These are phyloP conservation scores for Onychomys arenicola DNA, from an alignment of 2,797 vertebrate species.

Conservation along the genomic window DNA sequence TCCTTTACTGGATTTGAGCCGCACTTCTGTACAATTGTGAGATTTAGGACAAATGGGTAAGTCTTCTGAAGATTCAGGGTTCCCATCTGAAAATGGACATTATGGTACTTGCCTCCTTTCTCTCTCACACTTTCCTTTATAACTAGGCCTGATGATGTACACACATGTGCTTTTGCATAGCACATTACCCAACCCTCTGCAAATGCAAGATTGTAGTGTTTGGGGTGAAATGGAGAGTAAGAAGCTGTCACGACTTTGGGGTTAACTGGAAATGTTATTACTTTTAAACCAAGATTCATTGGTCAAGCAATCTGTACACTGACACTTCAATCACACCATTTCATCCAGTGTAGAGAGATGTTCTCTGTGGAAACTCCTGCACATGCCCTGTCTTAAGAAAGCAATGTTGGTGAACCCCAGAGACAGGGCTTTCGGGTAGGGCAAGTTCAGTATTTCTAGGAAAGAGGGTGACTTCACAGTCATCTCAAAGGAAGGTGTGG, in stretches of 20 bases:
- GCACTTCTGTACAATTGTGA: not conserved
- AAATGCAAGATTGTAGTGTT: not conserved
- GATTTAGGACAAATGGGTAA: not conserved
- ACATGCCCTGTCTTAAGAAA: not conserved
- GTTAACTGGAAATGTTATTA: not conserved
- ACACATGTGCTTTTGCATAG: not conserved
- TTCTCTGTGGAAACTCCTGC: not conserved
- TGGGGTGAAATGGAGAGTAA: not conserved
- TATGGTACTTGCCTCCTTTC: not conserved
- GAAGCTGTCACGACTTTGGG: not conserved
- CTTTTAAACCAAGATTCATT: constrained; percentile 12
- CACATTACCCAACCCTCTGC: not conserved
- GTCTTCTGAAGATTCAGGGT: not conserved
- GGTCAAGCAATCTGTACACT: not conserved
- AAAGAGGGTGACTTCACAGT: not conserved
- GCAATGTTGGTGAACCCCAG: not conserved
- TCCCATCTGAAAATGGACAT: not conserved
- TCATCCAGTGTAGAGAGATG: not conserved
- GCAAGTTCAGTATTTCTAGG: not conserved
- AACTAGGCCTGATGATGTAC: not conserved
- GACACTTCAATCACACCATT: not conserved
- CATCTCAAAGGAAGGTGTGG: not conserved
- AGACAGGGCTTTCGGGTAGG: not conserved
- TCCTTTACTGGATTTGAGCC: not conserved
- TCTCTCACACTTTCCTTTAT: not conserved